Percentiles rank a stretch among this genome's conserved stretches.
Evolutionary conservation across 2,797 vertebrate genomes (phyloP).

Genomic region (Ciconia nigra): DNA sequence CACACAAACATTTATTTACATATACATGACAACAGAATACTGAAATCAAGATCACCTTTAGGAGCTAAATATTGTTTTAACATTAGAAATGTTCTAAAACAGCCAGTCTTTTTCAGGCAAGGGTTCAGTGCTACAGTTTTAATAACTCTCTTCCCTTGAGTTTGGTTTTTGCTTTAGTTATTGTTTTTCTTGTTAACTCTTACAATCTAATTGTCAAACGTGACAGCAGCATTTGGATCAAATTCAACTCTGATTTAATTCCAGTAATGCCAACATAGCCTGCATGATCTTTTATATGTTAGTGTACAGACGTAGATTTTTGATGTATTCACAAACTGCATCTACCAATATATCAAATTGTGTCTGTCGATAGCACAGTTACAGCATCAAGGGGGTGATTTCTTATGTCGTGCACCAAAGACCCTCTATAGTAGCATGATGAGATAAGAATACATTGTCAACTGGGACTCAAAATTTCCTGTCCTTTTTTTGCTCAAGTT

Average conservation of each 20-base stretch:
- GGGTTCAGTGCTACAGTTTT: neutral
- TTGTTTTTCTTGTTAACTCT: neutral
- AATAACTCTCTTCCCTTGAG: neutral
- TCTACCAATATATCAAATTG: neutral
- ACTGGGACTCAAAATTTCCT: constrained; percentile 13
- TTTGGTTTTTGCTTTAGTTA: neutral
- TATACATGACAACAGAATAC: neutral
- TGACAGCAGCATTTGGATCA: neutral
- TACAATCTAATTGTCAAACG: neutral
- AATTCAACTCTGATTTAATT: neutral
- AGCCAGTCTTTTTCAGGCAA: neutral
- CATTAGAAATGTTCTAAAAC: neutral
- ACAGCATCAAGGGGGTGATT: neutral
- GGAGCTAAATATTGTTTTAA: neutral
- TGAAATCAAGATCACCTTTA: neutral
- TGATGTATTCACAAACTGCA: neutral
- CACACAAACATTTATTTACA: neutral
- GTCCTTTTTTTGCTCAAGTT: constrained; percentile 25
- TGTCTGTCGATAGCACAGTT: neutral
- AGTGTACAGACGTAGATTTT: neutral
- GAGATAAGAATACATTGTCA: constrained; percentile 13
- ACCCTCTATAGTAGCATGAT: neutral
- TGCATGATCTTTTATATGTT: neutral
- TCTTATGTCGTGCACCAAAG: neutral
- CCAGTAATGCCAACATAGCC: neutral